Evolutionary conservation across 2,113 vertebrate genomes (phyloP).

Genomic region (Oplegnathus fasciatus): DNA sequence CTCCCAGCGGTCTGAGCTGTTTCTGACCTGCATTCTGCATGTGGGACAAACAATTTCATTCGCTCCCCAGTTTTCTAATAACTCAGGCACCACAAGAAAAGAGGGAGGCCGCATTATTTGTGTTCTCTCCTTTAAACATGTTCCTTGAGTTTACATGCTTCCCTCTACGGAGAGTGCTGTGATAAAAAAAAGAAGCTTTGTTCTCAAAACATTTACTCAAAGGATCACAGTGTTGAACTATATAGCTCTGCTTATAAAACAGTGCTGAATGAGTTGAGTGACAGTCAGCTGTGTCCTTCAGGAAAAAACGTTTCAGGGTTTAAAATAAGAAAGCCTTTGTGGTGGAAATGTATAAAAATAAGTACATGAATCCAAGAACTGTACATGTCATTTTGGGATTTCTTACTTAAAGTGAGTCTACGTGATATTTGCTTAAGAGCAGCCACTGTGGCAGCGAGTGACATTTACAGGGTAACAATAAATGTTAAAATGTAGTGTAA

Average conservation of each 20-base stretch:
- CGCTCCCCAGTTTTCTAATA: neutral
- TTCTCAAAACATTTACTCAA: neutral
- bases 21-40: conserved; percentile 53
- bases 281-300: neutral
- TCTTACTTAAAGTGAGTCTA: no score
- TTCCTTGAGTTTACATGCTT: neutral
- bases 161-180: conserved; percentile 3
- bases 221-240: neutral
- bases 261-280: neutral
- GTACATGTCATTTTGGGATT: neutral
- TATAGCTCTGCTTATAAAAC: neutral
- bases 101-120: neutral
- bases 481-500: no score
- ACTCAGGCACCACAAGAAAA: conserved; percentile 4
- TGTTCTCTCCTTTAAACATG: conserved; percentile 5
- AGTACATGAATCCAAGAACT: neutral
- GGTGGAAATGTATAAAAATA: neutral
- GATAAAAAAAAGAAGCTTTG: conserved; percentile 11
- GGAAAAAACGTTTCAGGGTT: neutral
- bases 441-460: no score
- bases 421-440: no score
- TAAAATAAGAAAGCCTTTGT: neutral
- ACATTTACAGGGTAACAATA: no score
- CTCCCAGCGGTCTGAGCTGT: conserved; percentile 30
- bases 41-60: conserved; percentile 33